phyloP scores from a whole-genome alignment of 2,113 vertebrate genomes.

The Tupaia tana region DNA sequence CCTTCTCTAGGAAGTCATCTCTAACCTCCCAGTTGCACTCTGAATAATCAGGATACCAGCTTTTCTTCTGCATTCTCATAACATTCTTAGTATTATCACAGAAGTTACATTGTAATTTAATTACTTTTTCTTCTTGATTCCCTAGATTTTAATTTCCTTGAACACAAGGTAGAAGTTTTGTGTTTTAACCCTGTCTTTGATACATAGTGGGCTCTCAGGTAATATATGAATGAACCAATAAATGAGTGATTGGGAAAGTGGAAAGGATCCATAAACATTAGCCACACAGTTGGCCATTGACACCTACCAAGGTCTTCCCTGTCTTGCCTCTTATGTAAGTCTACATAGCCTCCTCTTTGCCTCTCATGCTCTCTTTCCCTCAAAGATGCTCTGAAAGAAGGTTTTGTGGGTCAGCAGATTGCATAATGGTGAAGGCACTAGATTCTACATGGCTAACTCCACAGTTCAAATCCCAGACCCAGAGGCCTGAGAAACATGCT shows the following conservation, averaged over 20 bases:
- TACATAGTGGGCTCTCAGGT: neutral
- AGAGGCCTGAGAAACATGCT: too few relatives aligned
- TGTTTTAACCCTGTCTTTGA: conserved; percentile 23
- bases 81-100: conserved; percentile 5
- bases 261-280: neutral
- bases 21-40: neutral
- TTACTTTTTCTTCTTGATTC: conserved; percentile 30
- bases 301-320: neutral
- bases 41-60: neutral
- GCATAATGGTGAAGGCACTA: too few relatives aligned
- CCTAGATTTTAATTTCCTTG: conserved; percentile 8
- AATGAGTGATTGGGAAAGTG: neutral
- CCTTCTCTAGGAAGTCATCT: conserved; percentile 1
- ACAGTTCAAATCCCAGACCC: too few relatives aligned
- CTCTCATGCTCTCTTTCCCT: neutral
- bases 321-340: neutral
- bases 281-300: neutral
- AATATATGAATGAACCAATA: neutral
- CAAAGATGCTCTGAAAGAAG: neutral
- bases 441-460: too few relatives aligned
- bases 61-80: conserved; percentile 25
- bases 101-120: neutral
- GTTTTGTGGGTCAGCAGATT: too few relatives aligned
- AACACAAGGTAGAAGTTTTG: neutral
- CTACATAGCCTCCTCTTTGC: neutral